phyloP scores from a whole-genome alignment of 1,140 invertebrate genomes.

The Drosophila ambigua region DNA sequence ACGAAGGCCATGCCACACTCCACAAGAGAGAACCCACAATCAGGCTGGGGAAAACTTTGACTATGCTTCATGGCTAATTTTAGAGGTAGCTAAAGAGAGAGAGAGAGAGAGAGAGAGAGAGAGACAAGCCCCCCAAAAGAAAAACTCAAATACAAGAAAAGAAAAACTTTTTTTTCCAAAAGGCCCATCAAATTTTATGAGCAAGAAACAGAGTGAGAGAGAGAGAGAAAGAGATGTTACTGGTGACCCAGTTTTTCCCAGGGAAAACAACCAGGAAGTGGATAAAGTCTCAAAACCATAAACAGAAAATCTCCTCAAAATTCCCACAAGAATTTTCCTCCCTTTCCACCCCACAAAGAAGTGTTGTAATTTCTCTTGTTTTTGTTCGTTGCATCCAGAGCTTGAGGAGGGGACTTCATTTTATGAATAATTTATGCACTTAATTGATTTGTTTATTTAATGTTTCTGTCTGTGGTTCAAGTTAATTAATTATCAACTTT shows the following conservation, averaged over 20 bases:
- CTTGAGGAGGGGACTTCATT: conserved; percentile 21
- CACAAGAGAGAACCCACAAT: no score
- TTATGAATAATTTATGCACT: conserved; percentile 81
- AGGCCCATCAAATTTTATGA: conserved; percentile 64
- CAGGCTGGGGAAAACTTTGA: no score
- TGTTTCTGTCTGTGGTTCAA: conserved; percentile 43
- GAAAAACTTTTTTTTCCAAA: conserved; percentile 24
- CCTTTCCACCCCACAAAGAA: not conserved
- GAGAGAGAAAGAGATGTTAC: conserved; percentile 29
- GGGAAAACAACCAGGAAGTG: conserved; percentile 20
- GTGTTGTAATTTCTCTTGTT: conserved; percentile 34
- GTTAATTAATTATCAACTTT: conserved; percentile 76
- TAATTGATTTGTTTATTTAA: conserved; percentile 81
- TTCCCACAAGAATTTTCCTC: conserved; percentile 10
- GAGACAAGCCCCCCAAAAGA: conserved; percentile 2
- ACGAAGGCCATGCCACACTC: no score
- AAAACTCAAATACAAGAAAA: conserved; percentile 18
- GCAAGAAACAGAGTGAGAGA: not conserved
- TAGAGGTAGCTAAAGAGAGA: conserved; percentile 11
- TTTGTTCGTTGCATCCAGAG: not conserved
- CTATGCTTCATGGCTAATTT: conserved; percentile 29
- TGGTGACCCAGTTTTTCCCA: conserved; percentile 41
- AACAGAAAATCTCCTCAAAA: conserved; percentile 39
- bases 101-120: not conserved
- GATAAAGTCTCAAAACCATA: conserved; percentile 30